phyloP scores from a whole-genome alignment of 2,888 invertebrate genomes.

The Pandemis cinnamomeana region DNA sequence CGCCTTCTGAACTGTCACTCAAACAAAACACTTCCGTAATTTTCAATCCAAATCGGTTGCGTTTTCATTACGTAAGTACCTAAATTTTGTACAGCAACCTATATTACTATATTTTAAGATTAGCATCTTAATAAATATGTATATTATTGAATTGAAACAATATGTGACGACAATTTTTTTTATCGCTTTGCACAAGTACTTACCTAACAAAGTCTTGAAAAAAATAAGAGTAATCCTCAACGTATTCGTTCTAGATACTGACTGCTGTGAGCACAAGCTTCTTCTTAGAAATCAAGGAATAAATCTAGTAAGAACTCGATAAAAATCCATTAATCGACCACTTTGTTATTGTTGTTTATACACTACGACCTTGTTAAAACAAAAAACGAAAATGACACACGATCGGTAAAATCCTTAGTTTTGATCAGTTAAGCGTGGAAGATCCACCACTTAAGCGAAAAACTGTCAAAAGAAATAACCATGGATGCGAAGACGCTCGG shows the following conservation, averaged over 20 bases:
- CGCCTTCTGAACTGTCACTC: conserved; percentile 39
- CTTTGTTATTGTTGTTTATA: conserved; percentile 4
- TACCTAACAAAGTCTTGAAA: too few relatives aligned
- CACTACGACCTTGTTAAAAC: not conserved
- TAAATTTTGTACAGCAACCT: too few relatives aligned
- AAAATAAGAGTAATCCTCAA: too few relatives aligned
- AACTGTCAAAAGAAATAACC: conserved; percentile 76
- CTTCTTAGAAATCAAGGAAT: not conserved
- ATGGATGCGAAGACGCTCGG: conserved; percentile 62
- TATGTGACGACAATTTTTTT: conserved; percentile 1
- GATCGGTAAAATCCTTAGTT: conserved; percentile 25
- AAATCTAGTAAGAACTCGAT: not conserved
- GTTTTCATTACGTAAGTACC: not conserved
- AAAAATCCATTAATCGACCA: not conserved
- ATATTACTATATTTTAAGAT: not conserved
- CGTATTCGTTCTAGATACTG: too few relatives aligned
- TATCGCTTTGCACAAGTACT: conserved; percentile 10
- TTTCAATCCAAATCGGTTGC: not conserved
- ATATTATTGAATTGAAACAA: conserved; percentile 14
- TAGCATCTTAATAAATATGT: not conserved
- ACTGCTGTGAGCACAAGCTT: too few relatives aligned
- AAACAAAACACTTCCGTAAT: conserved; percentile 35
- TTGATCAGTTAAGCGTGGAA: conserved; percentile 66
- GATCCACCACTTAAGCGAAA: conserved; percentile 58
- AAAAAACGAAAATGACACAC: not conserved